phyloP scores from a whole-genome alignment of 2,888 invertebrate species.

The Perithous albicinctus region DNA sequence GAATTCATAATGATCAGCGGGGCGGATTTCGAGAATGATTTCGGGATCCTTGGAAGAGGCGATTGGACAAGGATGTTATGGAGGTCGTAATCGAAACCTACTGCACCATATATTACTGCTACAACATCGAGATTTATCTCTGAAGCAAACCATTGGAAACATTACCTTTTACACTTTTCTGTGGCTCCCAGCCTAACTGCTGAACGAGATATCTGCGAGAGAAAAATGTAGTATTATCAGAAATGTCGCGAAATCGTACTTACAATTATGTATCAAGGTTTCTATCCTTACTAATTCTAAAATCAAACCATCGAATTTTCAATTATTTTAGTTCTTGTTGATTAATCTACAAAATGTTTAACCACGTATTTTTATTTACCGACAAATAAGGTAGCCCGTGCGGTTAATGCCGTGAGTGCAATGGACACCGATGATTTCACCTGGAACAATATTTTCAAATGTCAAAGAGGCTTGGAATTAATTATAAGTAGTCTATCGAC shows the following conservation, averaged over 20 bases:
- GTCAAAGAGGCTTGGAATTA: background rate
- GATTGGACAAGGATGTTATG: slow-evolving; percentile 39
- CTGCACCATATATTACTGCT: background rate
- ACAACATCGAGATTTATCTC: slow-evolving; percentile 1
- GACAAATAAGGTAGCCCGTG: slow-evolving; percentile 92
- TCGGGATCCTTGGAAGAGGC: slow-evolving; percentile 49
- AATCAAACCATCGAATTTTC: background rate
- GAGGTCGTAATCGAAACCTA: slow-evolving; percentile 37
- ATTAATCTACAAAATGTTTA: background rate
- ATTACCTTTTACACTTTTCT: slow-evolving; percentile 88
- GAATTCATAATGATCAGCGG: slow-evolving; percentile 69
- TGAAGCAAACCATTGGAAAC: background rate
- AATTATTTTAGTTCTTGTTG: background rate
- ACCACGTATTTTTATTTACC: slow-evolving; percentile 83
- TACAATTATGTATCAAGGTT: background rate
- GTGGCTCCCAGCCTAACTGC: slow-evolving; percentile 86
- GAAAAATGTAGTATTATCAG: background rate
- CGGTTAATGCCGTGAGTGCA: slow-evolving; percentile 94
- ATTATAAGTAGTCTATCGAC: background rate
- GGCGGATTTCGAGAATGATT: slow-evolving; percentile 68
- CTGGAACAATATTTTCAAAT: slow-evolving; percentile 85
- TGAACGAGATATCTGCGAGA: slow-evolving; percentile 87
- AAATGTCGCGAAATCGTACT: background rate
- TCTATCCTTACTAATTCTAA: background rate
- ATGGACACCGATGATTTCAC: slow-evolving; percentile 91